Base-by-base conservation (phyloP, 1,140 invertebrate genomes). In the Micrasema minimum region DNA sequence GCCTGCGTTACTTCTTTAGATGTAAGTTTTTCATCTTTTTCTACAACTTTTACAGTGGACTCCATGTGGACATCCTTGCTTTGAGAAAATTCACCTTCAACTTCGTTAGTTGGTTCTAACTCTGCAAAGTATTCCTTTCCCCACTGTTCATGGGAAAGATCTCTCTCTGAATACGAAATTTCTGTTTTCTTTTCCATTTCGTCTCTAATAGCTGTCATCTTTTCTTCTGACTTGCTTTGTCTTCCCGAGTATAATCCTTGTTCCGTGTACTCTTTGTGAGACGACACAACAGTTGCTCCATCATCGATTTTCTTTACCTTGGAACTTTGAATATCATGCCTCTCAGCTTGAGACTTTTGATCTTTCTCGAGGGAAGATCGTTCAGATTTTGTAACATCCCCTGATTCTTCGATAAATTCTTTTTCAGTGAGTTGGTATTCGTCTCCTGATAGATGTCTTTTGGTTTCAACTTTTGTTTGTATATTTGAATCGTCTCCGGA, bases 91-190 rank as follows among this genome's bases (percentile, higher is more conserved):
- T 84, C 80, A 31, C 80, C 80, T 67, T 81, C 79, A 76, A 83
- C 82, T 72, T 73, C 71, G 38, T 72, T 67, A 0, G 68, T 73
- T 1, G 69, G 46, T 65, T 75, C 79, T 66, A 85, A 71, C 75
- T 85, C 83, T 66, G 79, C 79, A 71, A 85, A 85, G 75, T 85
- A 85, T 79, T 85, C 83, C 72, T 84, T 85, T 12, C 83, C 83
- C 83, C 83, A 85, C 72, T 84, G 83, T 62, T 85, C 83, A 75
- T 85, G 83, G 9, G 81, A 85, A 53, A 85, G 69, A 73, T 85
- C 83, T 74, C 83, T 77, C 79, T 85, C 83, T 0, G 83, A 85
- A 53, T 84, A 84, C 77, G 84, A 84, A 2, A 85, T 77, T 77
- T 85, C 83, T 61, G 81, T 77, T 76, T 82, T 83, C 73, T 82